Conservation (phyloP, 2,797 vertebrate genomes). For the Chelonia mydas region DNA sequence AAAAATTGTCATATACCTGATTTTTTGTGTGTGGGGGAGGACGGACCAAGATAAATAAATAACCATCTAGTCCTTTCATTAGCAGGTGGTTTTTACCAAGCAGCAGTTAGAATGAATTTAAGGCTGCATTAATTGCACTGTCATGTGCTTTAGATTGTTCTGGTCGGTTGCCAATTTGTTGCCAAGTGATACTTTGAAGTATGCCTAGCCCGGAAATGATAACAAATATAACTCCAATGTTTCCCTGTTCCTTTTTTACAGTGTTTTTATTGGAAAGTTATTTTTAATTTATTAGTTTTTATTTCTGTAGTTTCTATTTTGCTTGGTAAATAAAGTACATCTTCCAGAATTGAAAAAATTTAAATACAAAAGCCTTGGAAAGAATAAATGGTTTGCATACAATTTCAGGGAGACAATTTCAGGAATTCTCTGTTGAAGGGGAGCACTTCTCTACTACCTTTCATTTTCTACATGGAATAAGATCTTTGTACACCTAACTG, state of each 20-base stretch:
- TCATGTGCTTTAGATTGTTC: slow-evolving; percentile 38
- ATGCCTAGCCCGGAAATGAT: slow-evolving; percentile 64
- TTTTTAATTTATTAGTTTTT: slow-evolving; percentile 73
- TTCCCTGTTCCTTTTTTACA: slow-evolving; percentile 28
- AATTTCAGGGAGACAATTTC: background rate
- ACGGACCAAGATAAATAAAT: background rate
- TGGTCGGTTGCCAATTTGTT: slow-evolving; percentile 63
- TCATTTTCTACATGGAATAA: background rate
- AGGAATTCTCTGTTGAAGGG: slow-evolving; percentile 23
- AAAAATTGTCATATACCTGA: slow-evolving; percentile 31
- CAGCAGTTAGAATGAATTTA: slow-evolving; percentile 7
- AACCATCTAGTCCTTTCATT: background rate
- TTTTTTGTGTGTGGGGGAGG: background rate
- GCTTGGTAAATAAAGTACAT: slow-evolving; percentile 32
- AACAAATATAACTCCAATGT: slow-evolving; percentile 55
- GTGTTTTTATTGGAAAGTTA: slow-evolving; percentile 53
- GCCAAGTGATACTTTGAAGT: slow-evolving; percentile 65
- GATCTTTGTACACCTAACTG: background rate
- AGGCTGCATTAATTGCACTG: slow-evolving; percentile 50
- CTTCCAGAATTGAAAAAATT: slow-evolving; percentile 34
- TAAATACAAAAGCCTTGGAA: slow-evolving; percentile 21
- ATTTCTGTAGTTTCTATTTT: slow-evolving; percentile 67
- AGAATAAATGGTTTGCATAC: background rate
- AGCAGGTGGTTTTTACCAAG: background rate
- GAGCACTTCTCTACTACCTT: background rate